Evolutionary conservation across 2,797 vertebrate species (phyloP), one percentile per base, ranked within the genome.

Genomic region (Hybognathus amarus): DNA sequence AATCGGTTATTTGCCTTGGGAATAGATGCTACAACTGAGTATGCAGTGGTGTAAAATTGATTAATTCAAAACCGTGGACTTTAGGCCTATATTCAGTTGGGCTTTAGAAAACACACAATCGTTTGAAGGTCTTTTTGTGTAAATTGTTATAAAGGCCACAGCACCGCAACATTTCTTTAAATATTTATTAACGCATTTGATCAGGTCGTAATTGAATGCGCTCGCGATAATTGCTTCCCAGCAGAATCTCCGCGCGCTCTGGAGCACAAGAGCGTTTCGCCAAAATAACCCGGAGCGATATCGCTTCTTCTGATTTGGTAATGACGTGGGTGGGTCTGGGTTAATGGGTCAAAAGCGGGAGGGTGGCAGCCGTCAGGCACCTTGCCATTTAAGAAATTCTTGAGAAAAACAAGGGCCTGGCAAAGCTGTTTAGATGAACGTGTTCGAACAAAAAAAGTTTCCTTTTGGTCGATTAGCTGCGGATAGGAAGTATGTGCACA

Each of bases 281-380:
- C 90, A 88, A 90, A 94, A 93, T 92, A 93, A 94, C 93, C 93
- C 89, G 91, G 87, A 94, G 93, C 92, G 91, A 93, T 92, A 88
- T 88, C 89, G 87, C 88, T 33, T 88, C 89, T 90, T 93, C 89
- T 94, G 92, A 94, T 93, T 93, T 90, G 84, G 90, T 95, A 94
- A 95, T 95, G 93, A 92, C 85, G 91, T 90, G 91, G 94, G 94
- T 91, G 93, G 93, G 91, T 92, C 91, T 87, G 90, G 93, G 94
- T 94, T 94, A 93, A 92, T 88, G 91, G 94, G 93, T 93, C 92
- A 93, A 84, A 88, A 82, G 85, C 77, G 81, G 82, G 86, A 73
- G 84, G 78, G 88, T 84, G 78, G 75, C 68, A 79, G 90, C 91
- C 89, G 79, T 67, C 87, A 80, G 90, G 91, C 90, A 90, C 85